Evolutionary conservation across 1,140 invertebrate genomes (phyloP), one percentile per base, ranked within the genome.

Genomic region (Subanguina moxae): DNA sequence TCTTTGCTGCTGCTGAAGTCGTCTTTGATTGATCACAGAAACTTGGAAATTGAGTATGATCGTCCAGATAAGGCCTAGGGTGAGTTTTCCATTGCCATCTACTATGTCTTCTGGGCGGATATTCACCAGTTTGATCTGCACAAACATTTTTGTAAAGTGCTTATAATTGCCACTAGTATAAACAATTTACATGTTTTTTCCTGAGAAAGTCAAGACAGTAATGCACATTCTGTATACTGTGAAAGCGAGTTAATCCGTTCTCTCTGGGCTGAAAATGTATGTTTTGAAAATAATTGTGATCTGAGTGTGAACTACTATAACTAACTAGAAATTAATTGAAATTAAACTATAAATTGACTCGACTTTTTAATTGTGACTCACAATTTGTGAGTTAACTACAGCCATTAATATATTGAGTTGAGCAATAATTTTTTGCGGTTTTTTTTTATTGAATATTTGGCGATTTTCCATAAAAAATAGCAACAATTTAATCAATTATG

Each of bases 81-180:
- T 98, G 59, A 99, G 87, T 85, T 98, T n/a, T n/a, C n/a, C n/a
- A n/a, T n/a, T n/a, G n/a, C n/a, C n/a, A n/a, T n/a, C n/a, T n/a
- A n/a, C n/a, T 83, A 99, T 97, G 82, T 99, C 95, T 84, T 99
- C 94, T 32, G 94, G 92, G 61, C 94, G 87, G 84, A 99, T 98
- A 85, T 98, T 99, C 45, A 98, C 95, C 73, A 97, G 87, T 86
- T 95, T 96, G 83, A 99, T 82, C 80, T 82, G 77, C 38, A 82
- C 74, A 62, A 45, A 3, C 43, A 32, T n/a, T 52, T 19, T 9
- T n/a, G 3, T 52, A n/a, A n/a, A n/a, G 21, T 21, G 45, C 17
- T 46, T 23, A 28, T n/a, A 48, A 25, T 45, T 8, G 28, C 23
- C 19, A 11, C 63, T 42, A 48, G 8, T 43, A 21, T 13, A 25